Percentiles rank a stretch among this genome's conserved stretches.
These are phyloP conservation scores for Gadopsis marmoratus DNA, from an alignment of 2,797 vertebrate species.

Conservation along the genomic window DNA sequence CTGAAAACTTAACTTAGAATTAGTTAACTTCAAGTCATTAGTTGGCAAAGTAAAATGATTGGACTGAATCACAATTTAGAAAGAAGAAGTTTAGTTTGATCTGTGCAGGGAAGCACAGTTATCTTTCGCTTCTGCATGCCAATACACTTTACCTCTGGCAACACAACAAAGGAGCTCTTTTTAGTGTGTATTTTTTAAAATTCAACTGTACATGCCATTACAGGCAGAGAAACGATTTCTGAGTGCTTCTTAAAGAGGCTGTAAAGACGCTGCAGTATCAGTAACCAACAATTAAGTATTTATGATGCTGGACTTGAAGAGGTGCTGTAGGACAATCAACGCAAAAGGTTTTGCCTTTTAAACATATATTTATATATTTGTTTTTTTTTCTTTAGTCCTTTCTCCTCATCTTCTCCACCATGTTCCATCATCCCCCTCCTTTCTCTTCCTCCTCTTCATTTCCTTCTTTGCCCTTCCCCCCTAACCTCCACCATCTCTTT, in stretches of 20 bases:
- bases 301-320: constrained; percentile 14
- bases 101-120: constrained; percentile 3
- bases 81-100: neutral
- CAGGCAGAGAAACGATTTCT: constrained; percentile 11
- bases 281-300: constrained; percentile 6
- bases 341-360: constrained; percentile 1
- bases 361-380: neutral
- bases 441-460: constrained; percentile 50
- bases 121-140: neutral
- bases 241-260: neutral
- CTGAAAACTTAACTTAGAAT: neutral
- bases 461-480: constrained; percentile 44
- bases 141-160: neutral
- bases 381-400: neutral
- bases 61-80: neutral
- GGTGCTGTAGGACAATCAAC: constrained; percentile 12
- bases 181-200: neutral
- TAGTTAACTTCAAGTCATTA: neutral
- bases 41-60: neutral
- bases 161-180: constrained; percentile 1
- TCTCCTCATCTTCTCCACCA: constrained; percentile 58
- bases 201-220: neutral
- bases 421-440: constrained; percentile 43
- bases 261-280: constrained; percentile 2
- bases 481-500: constrained; percentile 73